phyloP scores from a whole-genome alignment of 1,140 invertebrate genomes.

The Saxidomus purpurata region DNA sequence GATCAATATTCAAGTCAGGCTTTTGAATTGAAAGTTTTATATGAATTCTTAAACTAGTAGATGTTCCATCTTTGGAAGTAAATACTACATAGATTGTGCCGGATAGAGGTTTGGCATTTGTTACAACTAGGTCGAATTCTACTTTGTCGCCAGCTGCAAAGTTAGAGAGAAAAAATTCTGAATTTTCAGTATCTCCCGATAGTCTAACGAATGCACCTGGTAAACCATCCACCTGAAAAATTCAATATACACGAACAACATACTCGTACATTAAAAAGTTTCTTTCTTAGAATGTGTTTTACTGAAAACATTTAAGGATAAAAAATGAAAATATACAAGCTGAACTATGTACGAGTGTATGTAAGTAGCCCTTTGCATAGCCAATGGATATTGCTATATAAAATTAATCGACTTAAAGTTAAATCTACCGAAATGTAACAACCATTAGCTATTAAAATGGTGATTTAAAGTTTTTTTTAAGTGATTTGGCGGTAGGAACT shows the following conservation, averaged over 20 bases:
- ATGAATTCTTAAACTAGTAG: constrained; percentile 11
- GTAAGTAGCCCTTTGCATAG: too few species aligned
- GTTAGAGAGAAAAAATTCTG: background rate
- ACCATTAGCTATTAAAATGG: too few species aligned
- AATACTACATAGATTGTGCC: constrained; percentile 60
- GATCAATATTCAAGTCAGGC: constrained; percentile 34
- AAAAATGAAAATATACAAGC: too few species aligned
- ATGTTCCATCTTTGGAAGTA: constrained; percentile 24
- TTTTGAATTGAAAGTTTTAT: constrained; percentile 51
- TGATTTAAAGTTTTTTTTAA: too few species aligned
- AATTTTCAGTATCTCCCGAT: background rate
- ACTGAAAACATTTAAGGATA: too few species aligned
- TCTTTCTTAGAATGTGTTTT: too few species aligned
- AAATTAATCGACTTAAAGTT: too few species aligned
- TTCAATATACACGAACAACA: background rate
- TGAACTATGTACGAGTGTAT: too few species aligned
- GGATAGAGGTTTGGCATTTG: constrained; percentile 38
- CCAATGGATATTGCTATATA: too few species aligned
- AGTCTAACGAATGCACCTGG: background rate
- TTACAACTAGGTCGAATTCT: constrained; percentile 49
- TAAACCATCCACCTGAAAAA: background rate
- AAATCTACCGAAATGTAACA: too few species aligned
- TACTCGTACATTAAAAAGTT: background rate
- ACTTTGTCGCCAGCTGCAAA: background rate
- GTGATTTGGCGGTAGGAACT: too few species aligned